These are phyloP conservation scores for Lacerta bilineata DNA, from an alignment of 2,797 vertebrate species.

Conservation along the genomic window DNA sequence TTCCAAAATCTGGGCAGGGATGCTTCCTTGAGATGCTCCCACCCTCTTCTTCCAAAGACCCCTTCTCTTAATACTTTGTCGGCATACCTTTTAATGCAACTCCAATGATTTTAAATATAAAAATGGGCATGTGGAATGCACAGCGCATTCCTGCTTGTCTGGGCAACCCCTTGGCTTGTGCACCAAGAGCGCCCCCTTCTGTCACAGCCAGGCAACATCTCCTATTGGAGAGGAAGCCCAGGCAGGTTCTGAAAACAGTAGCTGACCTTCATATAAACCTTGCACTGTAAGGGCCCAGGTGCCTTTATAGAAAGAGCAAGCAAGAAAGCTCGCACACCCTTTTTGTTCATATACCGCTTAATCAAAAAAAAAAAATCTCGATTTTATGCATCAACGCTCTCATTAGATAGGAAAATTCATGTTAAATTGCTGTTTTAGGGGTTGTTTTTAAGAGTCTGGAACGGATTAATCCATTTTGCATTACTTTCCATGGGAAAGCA, in stretches of 20 bases:
- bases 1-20: not conserved
- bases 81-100: not conserved
- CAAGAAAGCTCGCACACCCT: no score
- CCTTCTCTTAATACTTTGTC: not conserved
- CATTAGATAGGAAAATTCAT: no score
- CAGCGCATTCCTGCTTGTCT: not conserved
- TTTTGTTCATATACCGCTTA: no score
- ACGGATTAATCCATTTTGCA: no score
- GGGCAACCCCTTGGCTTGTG: not conserved
- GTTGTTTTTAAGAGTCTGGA: no score
- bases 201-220: not conserved
- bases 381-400: no score
- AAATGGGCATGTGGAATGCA: not conserved
- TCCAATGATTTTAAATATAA: not conserved
- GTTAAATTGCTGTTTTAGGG: no score
- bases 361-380: no score
- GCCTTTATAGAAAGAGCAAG: not conserved
- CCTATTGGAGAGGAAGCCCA: not conserved
- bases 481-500: no score
- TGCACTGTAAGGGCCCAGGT: not conserved
- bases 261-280: not conserved
- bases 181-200: not conserved
- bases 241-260: not conserved
- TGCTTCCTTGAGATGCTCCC: not conserved
- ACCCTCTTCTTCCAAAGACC: not conserved